phyloP scores from a whole-genome alignment of 2,113 vertebrate genomes.

The Empidonax alnorum region DNA sequence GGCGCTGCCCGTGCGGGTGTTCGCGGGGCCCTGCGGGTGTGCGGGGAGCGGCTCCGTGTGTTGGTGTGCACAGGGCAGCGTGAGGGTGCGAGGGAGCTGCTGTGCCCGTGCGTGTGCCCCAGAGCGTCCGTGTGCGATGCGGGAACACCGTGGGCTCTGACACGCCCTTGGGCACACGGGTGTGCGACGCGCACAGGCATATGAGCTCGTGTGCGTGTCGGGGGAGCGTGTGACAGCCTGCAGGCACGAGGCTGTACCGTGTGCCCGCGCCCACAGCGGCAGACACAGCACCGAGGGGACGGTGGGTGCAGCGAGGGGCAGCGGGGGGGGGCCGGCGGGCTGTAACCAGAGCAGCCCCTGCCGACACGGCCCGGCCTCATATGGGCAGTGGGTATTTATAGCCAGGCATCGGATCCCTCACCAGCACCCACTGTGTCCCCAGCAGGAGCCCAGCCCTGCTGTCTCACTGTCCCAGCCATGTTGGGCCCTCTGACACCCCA shows the following conservation, averaged over 20 bases:
- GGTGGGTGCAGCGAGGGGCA: not conserved
- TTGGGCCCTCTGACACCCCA: rapidly evolving
- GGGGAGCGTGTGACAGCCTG: not conserved
- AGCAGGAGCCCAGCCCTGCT: not conserved
- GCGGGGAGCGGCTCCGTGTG: not conserved
- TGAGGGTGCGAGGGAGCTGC: not conserved
- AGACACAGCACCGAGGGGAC: not conserved
- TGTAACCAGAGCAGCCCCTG: not conserved
- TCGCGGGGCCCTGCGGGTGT: too few species aligned
- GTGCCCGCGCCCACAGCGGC: not conserved
- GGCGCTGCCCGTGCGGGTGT: too few species aligned
- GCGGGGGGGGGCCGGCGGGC: not conserved
- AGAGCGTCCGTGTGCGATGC: not conserved
- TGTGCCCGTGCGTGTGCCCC: not conserved
- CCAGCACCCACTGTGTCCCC: not conserved
- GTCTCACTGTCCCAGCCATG: not conserved
- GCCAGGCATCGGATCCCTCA: not conserved
- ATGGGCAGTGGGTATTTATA: not conserved
- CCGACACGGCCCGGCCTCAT: not conserved
- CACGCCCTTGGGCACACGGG: not conserved
- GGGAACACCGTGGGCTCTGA: not conserved
- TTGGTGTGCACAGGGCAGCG: not conserved
- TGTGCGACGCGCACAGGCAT: not conserved
- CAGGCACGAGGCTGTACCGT: not conserved
- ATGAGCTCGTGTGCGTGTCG: not conserved